Evolutionary conservation across 2,797 vertebrate genomes (phyloP), one percentile per base, ranked within the genome.

Genomic region (Danio tinwini): DNA sequence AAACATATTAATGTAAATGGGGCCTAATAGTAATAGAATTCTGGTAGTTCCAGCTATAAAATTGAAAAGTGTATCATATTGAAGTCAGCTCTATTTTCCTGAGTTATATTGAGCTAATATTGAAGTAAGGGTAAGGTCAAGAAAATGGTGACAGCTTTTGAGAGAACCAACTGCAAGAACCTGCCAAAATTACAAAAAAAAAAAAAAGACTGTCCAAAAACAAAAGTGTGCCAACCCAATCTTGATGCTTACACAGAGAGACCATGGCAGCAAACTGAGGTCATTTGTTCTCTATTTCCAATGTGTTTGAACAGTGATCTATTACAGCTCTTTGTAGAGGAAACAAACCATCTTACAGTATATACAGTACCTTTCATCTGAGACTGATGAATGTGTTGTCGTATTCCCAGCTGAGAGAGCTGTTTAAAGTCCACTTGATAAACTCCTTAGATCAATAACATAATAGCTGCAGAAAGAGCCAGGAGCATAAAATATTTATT

Each of bases 101-200:
- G 68, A 68, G 69, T 49, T 74, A 83, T 80, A 87, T 70, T 81
- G 86, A 74, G 76, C 82, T 88, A 85, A 88, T 87, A 58, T 45
- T 47, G 6, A 56, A 44, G 71, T 74, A 63, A 62, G 71, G 7
- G 39, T 6, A 58, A 64, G 45, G 50, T 19, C 67, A 44, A 55
- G 45, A 47, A 55, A 49, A 50, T 45, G 17, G 40, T 21, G 6
- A 37, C 12, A 11, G 5, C 12, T 5, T 76, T 37, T 53, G 29
- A 65, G 50, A 37, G 19, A 12, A 42, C 44, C 9, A 37, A 2
- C 56, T 44, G 40, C 55, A 58, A 4, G 13, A 72, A 56, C 44
- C 53, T 55, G 39, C 39, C 4, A 72, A 56, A 14, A 58, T 14
- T 3, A 1, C 5, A 11, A 19, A 72, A n/a, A n/a, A 29, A 11